phyloP scores from a whole-genome alignment of 2,888 invertebrate genomes.

The Rhamnusium bicolor region DNA sequence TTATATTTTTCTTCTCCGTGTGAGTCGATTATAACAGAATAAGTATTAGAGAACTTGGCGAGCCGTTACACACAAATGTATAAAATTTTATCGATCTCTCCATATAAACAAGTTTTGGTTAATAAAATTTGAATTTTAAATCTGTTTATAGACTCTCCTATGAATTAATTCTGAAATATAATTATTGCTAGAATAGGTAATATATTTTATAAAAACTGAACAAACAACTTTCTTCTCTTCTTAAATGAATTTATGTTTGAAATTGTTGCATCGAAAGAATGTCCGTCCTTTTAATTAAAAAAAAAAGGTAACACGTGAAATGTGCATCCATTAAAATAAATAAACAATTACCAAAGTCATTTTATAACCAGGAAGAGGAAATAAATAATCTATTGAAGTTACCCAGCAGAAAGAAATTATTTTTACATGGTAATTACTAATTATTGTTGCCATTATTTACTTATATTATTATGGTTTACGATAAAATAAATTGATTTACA shows the following conservation, averaged over 20 bases:
- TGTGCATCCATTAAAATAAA: conserved; percentile 10
- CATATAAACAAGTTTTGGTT: conserved; percentile 12
- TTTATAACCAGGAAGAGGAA: conserved; percentile 10
- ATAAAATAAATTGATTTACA: too few relatives aligned
- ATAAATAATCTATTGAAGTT: background rate
- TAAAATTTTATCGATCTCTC: background rate
- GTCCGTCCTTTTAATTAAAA: background rate
- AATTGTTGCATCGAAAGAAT: conserved; percentile 1
- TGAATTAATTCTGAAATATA: conserved; percentile 15
- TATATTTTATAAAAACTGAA: conserved; percentile 11
- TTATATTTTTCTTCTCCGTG: too few relatives aligned
- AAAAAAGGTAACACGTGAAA: background rate
- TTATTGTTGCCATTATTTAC: background rate
- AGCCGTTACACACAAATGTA: background rate
- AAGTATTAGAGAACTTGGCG: background rate
- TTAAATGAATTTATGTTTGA: conserved; percentile 5
- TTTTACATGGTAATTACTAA: background rate
- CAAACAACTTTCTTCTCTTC: conserved; percentile 28
- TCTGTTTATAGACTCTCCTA: background rate
- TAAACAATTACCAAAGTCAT: background rate
- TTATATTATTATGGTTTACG: background rate
- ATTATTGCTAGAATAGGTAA: background rate
- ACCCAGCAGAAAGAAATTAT: background rate
- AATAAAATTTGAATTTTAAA: conserved; percentile 24
- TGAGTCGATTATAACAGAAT: too few relatives aligned